These are phyloP conservation scores for Pharmacophagus antenor DNA, from an alignment of 2,888 invertebrate genomes.

Conservation along the genomic window DNA sequence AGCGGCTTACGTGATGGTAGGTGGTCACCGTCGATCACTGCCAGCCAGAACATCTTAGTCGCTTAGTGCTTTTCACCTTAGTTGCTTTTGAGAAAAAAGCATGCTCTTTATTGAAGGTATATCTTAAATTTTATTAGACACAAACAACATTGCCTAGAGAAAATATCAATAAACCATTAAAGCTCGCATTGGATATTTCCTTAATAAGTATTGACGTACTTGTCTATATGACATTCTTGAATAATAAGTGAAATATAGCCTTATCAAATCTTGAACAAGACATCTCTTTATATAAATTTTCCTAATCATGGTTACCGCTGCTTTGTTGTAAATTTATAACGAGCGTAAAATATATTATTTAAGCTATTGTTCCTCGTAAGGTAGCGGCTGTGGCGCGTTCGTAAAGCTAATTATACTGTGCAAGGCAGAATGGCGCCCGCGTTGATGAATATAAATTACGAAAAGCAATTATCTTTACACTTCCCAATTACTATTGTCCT, in stretches of 20 bases:
- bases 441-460: constrained; percentile 28
- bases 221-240: not conserved
- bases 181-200: no score
- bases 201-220: not conserved
- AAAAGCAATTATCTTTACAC: constrained; percentile 16
- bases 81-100: no score
- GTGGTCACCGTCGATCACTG: no score
- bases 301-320: constrained; percentile 4
- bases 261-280: not conserved
- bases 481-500: constrained; percentile 11
- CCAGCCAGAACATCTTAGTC: no score
- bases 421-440: constrained; percentile 20
- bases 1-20: no score
- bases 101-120: no score
- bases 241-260: not conserved
- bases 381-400: constrained; percentile 11
- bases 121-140: no score
- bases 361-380: constrained; percentile 19
- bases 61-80: no score
- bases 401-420: constrained; percentile 24
- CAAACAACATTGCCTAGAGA: no score
- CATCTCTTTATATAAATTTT: constrained; percentile 9
- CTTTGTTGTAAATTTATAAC: constrained; percentile 21
- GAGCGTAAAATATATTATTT: constrained; percentile 20
- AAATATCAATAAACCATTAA: no score